Base-by-base conservation (phyloP, 2,113 vertebrate genomes). In the Xerus inauris region DNA sequence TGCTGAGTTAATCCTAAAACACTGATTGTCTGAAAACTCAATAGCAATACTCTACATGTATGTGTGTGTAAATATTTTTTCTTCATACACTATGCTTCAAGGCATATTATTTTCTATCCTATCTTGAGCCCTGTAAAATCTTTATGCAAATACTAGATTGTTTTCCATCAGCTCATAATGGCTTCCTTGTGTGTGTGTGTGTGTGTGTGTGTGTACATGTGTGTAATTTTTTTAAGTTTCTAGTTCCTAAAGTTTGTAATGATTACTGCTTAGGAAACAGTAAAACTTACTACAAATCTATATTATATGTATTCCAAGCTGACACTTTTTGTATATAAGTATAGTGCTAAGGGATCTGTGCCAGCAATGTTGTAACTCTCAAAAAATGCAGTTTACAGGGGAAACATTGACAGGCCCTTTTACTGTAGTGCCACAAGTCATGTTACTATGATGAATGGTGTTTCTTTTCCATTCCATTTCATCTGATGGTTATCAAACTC, bases 391-490 rank as follows among this genome's bases (percentile, higher is more conserved):
- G 51, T 94, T 80, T 96, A 54, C 79, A 94, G 65, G 10, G 76
- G 57, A 67, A 95, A 91, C 95, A 32, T 67, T 97, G 20, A 49
- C 91, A 80, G 64, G 24, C 83, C 19, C 62, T 64, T 90, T 82
- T 94, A 91, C 67, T 96, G 4, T 45, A 38, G 91, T 49, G 69
- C 45, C 51, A 38, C 20, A 64, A 28, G 79, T 79, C n/a, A 4
- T 94, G 11, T 87, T 97, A 65, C 51, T 89, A 0, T 85, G 73
- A 75, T 32, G 51, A 92, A 83, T 73, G 85, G 57, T 88, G 17
- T 89, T 88, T 49, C 13, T 94, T 98, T 89, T 72, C 11, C 20
- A 30, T 95, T 97, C 54, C 73, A 32, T 95, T 94, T 75, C 79
- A 75, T 95, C 91, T 85, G 32, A 77, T 94, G 32, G 26, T 38